Percentiles rank a stretch among this genome's conserved stretches.
phyloP scores from a whole-genome alignment of 2,113 vertebrate genomes.

The Microtus pennsylvanicus region DNA sequence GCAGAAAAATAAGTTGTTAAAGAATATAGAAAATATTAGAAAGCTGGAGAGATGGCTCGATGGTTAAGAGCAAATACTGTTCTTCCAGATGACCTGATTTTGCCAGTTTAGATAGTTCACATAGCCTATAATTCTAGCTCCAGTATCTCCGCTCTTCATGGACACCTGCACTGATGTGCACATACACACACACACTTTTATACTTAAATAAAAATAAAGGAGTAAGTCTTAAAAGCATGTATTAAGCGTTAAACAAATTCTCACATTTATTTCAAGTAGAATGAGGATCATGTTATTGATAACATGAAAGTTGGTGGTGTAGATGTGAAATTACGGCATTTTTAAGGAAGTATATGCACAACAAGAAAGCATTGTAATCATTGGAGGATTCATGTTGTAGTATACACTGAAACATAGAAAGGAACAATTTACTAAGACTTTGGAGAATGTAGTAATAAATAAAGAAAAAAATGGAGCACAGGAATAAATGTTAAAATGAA shows the following conservation, averaged over 20 bases:
- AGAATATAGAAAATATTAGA: background rate
- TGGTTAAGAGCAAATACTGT: background rate
- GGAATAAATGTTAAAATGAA: background rate
- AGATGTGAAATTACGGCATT: background rate
- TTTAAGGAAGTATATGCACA: background rate
- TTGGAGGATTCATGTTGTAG: background rate
- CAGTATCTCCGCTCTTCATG: background rate
- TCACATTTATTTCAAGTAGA: background rate
- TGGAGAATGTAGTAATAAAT: background rate
- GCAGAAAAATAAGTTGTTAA: background rate
- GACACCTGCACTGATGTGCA: too few relatives aligned
- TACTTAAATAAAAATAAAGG: background rate
- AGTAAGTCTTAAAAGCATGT: background rate
- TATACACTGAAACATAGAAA: background rate
- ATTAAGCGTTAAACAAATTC: background rate
- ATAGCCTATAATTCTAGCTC: background rate
- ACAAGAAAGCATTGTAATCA: background rate
- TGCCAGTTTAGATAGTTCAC: background rate
- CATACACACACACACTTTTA: background rate
- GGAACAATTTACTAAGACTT: background rate
- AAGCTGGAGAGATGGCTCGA: background rate
- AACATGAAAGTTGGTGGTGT: background rate
- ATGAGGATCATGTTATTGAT: background rate
- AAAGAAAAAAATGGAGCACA: background rate
- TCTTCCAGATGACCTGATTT: background rate